Conservation (phyloP, 2,888 invertebrate genomes). For the Drosophila subsilvestris region DNA sequence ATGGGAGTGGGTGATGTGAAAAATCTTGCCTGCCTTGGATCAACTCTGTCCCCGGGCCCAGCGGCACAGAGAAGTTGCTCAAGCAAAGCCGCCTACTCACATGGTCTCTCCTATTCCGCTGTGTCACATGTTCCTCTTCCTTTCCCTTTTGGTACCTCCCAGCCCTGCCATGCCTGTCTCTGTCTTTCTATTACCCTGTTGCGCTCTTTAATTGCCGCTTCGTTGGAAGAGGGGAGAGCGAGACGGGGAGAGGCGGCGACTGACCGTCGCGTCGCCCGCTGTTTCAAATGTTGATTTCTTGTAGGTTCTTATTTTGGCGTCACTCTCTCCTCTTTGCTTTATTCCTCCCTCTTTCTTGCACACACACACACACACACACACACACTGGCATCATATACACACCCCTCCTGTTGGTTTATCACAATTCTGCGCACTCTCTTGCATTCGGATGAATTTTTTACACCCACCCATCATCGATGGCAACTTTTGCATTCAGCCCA, state of each 20-base stretch:
- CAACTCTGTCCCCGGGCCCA: conserved; percentile 24
- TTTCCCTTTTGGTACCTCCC: conserved; percentile 27
- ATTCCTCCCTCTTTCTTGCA: conserved; percentile 41
- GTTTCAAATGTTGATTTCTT: conserved; percentile 68
- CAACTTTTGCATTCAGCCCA: conserved; percentile 60
- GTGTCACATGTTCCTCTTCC: conserved; percentile 66
- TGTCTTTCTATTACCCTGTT: conserved; percentile 46
- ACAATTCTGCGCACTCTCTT: conserved; percentile 29
- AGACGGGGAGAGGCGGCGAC: conserved; percentile 57
- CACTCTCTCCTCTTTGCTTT: conserved; percentile 49
- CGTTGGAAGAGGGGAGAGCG: conserved; percentile 22
- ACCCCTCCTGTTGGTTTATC: conserved; percentile 1
- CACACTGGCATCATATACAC: not conserved
- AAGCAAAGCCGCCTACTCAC: conserved; percentile 60
- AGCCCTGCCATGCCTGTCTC: not conserved
- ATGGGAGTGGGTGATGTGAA: conserved; percentile 68
- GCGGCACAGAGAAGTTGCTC: conserved; percentile 30
- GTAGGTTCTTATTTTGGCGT: conserved; percentile 74
- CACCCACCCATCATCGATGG: conserved; percentile 66
- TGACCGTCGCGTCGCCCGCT: conserved; percentile 77
- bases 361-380: not conserved
- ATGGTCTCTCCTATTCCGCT: conserved; percentile 66
- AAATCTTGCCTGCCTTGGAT: conserved; percentile 60
- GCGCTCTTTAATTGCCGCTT: conserved; percentile 71
- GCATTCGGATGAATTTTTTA: conserved; percentile 73